These are phyloP conservation scores for Corythoichthys haematopterus DNA, from an alignment of 2,113 vertebrate species.

Conservation along the genomic window DNA sequence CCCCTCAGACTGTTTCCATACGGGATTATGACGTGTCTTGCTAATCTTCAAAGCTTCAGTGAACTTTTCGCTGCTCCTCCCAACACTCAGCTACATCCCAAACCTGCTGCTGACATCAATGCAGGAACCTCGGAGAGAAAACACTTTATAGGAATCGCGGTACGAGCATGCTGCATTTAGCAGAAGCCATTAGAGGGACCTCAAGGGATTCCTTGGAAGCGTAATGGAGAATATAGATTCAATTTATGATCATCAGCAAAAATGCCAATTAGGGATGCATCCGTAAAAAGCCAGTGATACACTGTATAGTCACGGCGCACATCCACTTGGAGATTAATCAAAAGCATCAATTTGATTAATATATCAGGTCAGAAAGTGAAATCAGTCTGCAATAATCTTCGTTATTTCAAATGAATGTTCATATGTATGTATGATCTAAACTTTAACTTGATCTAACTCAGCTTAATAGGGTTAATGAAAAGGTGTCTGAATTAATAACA, in stretches of 20 bases:
- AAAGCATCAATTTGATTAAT: constrained; percentile 39
- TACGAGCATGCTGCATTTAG: constrained; percentile 54
- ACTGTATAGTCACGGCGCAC: constrained; percentile 26
- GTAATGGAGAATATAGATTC: constrained; percentile 70
- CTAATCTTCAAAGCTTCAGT: constrained; percentile 55
- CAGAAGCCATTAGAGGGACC: constrained; percentile 58
- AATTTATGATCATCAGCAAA: constrained; percentile 69
- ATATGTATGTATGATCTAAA: too few species aligned
- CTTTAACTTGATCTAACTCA: too few species aligned
- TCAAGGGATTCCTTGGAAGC: constrained; percentile 40
- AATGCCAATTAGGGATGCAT: constrained; percentile 71
- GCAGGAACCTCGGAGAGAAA: constrained; percentile 31
- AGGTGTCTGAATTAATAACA: too few species aligned
- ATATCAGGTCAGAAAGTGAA: constrained; percentile 26
- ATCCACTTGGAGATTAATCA: constrained; percentile 41
- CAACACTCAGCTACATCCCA: constrained; percentile 7
- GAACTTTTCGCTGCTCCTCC: constrained; percentile 42
- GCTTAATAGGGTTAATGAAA: too few species aligned
- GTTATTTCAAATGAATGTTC: constrained; percentile 8
- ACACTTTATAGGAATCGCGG: constrained; percentile 42
- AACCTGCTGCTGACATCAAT: constrained; percentile 29
- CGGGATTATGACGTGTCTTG: constrained; percentile 48
- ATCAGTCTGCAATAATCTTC: constrained; percentile 7
- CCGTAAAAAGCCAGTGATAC: constrained; percentile 41
- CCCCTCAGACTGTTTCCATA: constrained; percentile 35